Percentiles rank a stretch among this genome's conserved stretches.
phyloP scores from a whole-genome alignment of 92 coral and sea anemone species.

The Umimayanthus chanpuru region DNA sequence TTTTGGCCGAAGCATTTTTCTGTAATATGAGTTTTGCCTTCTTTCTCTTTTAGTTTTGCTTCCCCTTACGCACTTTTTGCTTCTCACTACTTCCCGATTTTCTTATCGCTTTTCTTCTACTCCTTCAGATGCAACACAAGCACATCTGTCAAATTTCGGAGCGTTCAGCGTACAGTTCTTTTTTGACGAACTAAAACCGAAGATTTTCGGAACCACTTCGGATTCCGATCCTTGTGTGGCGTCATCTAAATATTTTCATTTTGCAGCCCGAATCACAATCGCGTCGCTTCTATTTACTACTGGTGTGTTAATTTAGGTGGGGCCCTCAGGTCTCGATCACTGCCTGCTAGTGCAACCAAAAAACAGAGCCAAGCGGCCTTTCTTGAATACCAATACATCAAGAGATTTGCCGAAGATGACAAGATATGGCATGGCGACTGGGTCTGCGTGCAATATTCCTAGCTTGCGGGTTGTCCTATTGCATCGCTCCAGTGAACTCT shows the following conservation, averaged over 20 bases:
- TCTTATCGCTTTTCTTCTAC: too few species aligned
- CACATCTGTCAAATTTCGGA: too few species aligned
- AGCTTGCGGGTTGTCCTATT: background rate
- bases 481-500: conserved; percentile 5
- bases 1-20: too few species aligned
- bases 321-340: background rate
- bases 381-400: background rate
- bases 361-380: background rate
- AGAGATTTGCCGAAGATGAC: conserved; percentile 37
- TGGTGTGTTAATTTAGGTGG: conserved; percentile 32
- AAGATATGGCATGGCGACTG: conserved; percentile 38
- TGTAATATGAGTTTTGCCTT: too few species aligned
- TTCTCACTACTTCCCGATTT: too few species aligned
- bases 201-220: conserved; percentile 33
- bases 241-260: conserved; percentile 39
- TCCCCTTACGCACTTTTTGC: too few species aligned
- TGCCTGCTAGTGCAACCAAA: conserved; percentile 1
- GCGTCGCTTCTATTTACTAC: conserved; percentile 33
- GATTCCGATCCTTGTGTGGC: conserved; percentile 22
- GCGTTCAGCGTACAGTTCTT: too few species aligned
- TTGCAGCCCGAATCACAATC: conserved; percentile 15
- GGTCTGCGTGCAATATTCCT: conserved; percentile 28
- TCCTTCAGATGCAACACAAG: too few species aligned
- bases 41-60: too few species aligned
- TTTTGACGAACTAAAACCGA: background rate